Conservation (phyloP, 2,113 vertebrate genomes). For the Redunca redunca region DNA sequence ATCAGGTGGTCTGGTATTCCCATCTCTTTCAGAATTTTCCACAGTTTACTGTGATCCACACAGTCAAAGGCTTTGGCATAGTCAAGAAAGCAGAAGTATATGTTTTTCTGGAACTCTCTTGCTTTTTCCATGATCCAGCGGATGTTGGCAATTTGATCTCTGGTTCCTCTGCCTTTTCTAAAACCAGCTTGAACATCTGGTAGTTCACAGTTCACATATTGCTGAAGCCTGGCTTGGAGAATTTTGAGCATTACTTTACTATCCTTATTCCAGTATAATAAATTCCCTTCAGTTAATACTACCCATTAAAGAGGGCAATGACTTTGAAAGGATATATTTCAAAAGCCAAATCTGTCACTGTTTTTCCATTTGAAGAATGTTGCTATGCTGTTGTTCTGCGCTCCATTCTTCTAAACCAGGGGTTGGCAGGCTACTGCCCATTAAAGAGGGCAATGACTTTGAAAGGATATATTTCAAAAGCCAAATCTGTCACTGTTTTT, state of each 20-base stretch:
- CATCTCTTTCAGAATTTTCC: too few species aligned
- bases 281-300: neutral
- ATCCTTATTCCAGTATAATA: neutral
- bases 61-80: too few species aligned
- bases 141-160: too few species aligned
- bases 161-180: too few species aligned
- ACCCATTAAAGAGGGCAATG: neutral
- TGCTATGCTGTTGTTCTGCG: neutral
- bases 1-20: too few species aligned
- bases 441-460: neutral
- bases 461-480: neutral
- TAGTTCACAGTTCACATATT: too few species aligned
- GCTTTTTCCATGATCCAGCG: accelerated
- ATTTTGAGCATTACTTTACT: neutral
- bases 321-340: neutral
- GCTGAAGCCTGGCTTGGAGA: too few species aligned
- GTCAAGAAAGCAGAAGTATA: too few species aligned
- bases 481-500: neutral
- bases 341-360: neutral
- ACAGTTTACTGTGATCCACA: too few species aligned
- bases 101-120: too few species aligned
- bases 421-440: neutral
- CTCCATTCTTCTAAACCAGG: neutral
- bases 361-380: neutral
- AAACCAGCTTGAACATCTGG: too few species aligned